Base-by-base conservation (phyloP, 2,888 invertebrate species). In the Phlogophora meticulosa region DNA sequence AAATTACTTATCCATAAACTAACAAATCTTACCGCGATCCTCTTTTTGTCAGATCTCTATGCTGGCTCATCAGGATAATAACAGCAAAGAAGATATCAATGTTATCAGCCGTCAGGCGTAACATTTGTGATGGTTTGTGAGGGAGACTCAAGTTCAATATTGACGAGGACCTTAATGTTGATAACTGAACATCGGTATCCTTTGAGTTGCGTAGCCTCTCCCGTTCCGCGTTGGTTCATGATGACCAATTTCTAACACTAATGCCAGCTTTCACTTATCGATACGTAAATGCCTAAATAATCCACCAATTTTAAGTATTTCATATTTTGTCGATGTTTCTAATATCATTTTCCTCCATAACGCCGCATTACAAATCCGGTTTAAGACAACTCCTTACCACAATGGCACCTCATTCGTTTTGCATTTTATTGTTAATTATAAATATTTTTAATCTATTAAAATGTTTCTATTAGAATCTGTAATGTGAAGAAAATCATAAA, bases 111-210 rank as follows among this genome's bases (percentile, higher is more conserved):
- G 42, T 49, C 48, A 43, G 42, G 17, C 7, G 42, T 4, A 34
- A n/a, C 15, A 55, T 34, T 34, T 49, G 24, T 49, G 32, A 15
- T 22, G 7, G 74, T 74, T 48, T 73, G 65, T 38, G 48, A 53
- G 17, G 40, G 36, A 32, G 17, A 48, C 48, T n/a, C 28, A 38
- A 32, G 46, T 53, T 32, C 22, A 64, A 53, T 49, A 22, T 38
- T 62, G 43, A 34, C 17, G 38, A 13, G 34, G 17, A 38, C 13
- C 63, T 7, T 63, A 36, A 52, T 42, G 45, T 22, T 34, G 15
- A 24, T n/a, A 36, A 13, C 3, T 22, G 22, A 17, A 7, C 15
- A 60, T 28, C 17, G 36, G 20, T n/a, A 34, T 36, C 5, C 15
- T 20, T 67, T n/a, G 10, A 20, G 5, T 15, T 7, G 15, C 9